These are phyloP conservation scores for Drosophila anomelani DNA, from an alignment of 2,888 invertebrate genomes.

Conservation along the genomic window DNA sequence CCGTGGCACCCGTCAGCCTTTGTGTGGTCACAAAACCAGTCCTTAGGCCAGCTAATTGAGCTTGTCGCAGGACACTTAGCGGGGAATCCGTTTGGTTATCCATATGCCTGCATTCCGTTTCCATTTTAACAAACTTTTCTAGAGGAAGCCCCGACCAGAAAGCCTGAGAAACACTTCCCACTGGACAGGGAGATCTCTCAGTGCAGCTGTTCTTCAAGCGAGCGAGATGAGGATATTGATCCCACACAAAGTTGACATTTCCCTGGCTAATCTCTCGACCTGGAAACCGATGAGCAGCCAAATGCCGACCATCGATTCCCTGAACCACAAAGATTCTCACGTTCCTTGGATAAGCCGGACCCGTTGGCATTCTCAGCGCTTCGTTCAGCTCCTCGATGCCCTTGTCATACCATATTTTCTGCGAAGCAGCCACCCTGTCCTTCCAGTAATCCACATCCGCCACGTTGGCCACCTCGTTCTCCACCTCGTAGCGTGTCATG, in stretches of 20 bases:
- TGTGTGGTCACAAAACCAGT: conserved; percentile 95
- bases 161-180: conserved; percentile 93
- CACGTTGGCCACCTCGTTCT: conserved; percentile 69
- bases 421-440: conserved; percentile 63
- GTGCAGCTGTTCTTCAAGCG: conserved; percentile 94
- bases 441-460: conserved; percentile 74
- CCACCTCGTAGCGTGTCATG: conserved; percentile 75
- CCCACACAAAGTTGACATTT: conserved; percentile 87
- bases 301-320: conserved; percentile 93
- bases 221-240: conserved; percentile 92
- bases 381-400: conserved; percentile 86
- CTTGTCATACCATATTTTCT: conserved; percentile 84
- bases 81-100: conserved; percentile 3
- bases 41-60: conserved; percentile 89
- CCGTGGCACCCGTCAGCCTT: conserved; percentile 93
- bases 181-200: conserved; percentile 93
- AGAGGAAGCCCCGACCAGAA: conserved; percentile 90
- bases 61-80: conserved; percentile 88
- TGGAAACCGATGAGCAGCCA: conserved; percentile 88
- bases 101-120: conserved; percentile 88
- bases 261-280: conserved; percentile 83
- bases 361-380: conserved; percentile 86
- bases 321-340: conserved; percentile 93
- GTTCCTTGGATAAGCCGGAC: conserved; percentile 86
- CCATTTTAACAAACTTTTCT: not conserved